A percentile compares a stretch with the other conserved stretches of the same genome.
phyloP scores from a whole-genome alignment of 2,797 vertebrate genomes.

The Etheostoma nigrum region DNA sequence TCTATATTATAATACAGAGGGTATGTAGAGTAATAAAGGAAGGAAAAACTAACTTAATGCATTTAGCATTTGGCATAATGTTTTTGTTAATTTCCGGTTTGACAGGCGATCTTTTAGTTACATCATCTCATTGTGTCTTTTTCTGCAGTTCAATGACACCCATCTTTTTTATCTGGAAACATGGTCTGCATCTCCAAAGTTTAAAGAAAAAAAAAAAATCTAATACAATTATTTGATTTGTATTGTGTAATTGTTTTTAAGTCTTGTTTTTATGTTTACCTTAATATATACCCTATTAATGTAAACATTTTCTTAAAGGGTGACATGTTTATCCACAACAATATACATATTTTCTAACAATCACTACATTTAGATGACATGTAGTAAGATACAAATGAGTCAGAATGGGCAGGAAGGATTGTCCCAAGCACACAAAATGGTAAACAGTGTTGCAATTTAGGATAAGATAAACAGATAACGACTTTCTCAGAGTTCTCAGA shows the following conservation, averaged over 20 bases:
- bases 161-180: not conserved
- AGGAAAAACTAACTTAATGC: not conserved
- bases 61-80: no score
- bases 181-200: not conserved
- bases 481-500: no score
- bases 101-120: not conserved
- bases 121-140: not conserved
- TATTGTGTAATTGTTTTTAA: not conserved
- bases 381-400: no score
- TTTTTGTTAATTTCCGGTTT: no score
- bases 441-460: no score
- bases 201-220: no score
- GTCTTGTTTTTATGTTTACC: not conserved
- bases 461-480: no score
- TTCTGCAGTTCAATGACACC: not conserved
- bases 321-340: no score
- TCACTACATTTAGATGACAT: no score
- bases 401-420: no score
- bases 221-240: not conserved
- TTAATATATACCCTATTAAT: not conserved
- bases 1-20: not conserved
- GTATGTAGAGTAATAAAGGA: not conserved
- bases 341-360: no score
- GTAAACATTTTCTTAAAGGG: not conserved
- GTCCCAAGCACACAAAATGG: no score